Evolutionary conservation across 2,797 vertebrate species (phyloP).

Genomic region (Etheostoma nigrum): DNA sequence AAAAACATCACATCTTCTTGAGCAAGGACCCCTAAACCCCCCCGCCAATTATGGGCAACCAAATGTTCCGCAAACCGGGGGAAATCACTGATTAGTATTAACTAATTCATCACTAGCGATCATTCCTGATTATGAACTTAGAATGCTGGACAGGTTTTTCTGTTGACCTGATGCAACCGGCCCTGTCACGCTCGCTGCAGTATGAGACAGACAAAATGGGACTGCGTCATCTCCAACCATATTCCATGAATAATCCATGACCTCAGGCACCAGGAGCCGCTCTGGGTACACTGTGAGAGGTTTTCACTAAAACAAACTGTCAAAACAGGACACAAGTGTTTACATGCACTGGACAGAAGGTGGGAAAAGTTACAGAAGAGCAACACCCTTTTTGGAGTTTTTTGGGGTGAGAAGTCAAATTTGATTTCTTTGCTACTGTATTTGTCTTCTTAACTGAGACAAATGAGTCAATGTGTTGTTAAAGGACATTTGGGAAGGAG

Average conservation of each 20-base stretch:
- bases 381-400: not conserved
- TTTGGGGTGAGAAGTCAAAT: not conserved
- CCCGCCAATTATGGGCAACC: no score
- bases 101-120: conserved; percentile 18
- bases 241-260: conserved; percentile 79
- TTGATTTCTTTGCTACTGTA: not conserved
- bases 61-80: no score
- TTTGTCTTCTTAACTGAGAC: conserved; percentile 1
- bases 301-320: conserved; percentile 63
- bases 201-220: conserved; percentile 49
- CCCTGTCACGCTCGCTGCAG: conserved; percentile 44
- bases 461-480: not conserved
- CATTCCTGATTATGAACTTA: conserved; percentile 15
- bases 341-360: conserved; percentile 44
- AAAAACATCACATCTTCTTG: no score
- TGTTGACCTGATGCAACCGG: conserved; percentile 50
- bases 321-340: conserved; percentile 64
- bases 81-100: not conserved
- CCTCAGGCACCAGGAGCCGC: conserved; percentile 45
- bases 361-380: conserved; percentile 30
- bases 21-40: no score
- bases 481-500: conserved; percentile 5
- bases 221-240: conserved; percentile 41
- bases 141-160: conserved; percentile 5
- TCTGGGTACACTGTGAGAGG: conserved; percentile 45